A percentile compares a stretch with the other conserved stretches of the same genome.
Evolutionary conservation across 1,140 invertebrate genomes (phyloP).

Genomic region (Saccostrea echinata): DNA sequence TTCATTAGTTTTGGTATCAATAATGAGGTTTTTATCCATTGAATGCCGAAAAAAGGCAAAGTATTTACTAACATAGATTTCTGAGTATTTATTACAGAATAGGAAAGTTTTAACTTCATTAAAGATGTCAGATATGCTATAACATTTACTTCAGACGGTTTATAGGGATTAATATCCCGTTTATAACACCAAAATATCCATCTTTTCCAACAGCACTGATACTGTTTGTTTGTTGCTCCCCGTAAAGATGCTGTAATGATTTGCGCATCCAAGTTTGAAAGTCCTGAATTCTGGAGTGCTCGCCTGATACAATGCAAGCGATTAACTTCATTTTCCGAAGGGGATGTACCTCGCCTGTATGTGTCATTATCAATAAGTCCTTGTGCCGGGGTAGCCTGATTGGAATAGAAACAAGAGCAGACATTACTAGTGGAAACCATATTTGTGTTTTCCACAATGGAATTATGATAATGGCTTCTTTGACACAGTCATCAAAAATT

Average conservation of each 20-base stretch:
- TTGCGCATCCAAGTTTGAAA: slow-evolving; percentile 40
- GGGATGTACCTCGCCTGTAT: slow-evolving; percentile 12
- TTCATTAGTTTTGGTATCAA: slow-evolving; percentile 54
- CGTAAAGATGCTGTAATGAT: slow-evolving; percentile 45
- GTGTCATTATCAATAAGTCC: neutral
- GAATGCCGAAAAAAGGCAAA: slow-evolving; percentile 42
- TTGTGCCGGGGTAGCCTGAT: slow-evolving; percentile 32
- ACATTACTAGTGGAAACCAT: slow-evolving; percentile 44
- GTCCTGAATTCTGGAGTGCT: slow-evolving; percentile 1
- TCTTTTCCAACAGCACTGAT: slow-evolving; percentile 42
- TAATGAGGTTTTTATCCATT: slow-evolving; percentile 10
- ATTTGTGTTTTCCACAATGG: slow-evolving; percentile 45
- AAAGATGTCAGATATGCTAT: slow-evolving; percentile 45
- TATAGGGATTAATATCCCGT: slow-evolving; percentile 45
- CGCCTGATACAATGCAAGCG: slow-evolving; percentile 45
- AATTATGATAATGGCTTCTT: slow-evolving; percentile 39
- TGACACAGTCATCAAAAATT: slow-evolving; percentile 19
- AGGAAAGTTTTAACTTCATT: slow-evolving; percentile 22
- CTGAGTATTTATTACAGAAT: slow-evolving; percentile 53
- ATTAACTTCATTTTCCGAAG: neutral
- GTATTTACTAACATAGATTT: slow-evolving; percentile 47
- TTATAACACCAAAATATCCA: slow-evolving; percentile 55
- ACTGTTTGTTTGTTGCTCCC: slow-evolving; percentile 46
- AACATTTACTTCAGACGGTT: slow-evolving; percentile 33
- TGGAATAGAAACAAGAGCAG: slow-evolving; percentile 40